These are phyloP conservation scores for Psilopsiagon aurifrons DNA, from an alignment of 2,113 vertebrate species.

Conservation along the genomic window DNA sequence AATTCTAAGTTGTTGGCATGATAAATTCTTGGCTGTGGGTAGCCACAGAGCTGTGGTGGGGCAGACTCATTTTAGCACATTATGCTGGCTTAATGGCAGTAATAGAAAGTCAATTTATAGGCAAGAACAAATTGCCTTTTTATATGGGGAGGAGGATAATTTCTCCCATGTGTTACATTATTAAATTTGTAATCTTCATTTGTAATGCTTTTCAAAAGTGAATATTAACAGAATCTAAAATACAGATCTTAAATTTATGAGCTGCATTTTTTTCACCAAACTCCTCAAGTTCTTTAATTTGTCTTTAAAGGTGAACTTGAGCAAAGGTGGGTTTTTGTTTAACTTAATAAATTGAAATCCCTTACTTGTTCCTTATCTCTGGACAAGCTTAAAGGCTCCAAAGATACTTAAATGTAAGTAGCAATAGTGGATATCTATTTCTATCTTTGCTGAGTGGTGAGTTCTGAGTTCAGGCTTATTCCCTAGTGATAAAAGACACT, in stretches of 20 bases:
- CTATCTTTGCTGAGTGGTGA: constrained; percentile 9
- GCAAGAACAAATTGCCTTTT: constrained; percentile 72
- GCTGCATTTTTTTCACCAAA: constrained; percentile 40
- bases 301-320: constrained; percentile 68
- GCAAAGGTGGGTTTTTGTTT: background rate
- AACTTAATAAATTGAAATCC: constrained; percentile 49
- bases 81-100: constrained; percentile 33
- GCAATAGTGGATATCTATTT: background rate
- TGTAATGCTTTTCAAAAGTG: constrained; percentile 74
- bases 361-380: background rate
- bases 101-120: constrained; percentile 64
- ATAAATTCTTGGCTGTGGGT: background rate
- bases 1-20: background rate
- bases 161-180: constrained; percentile 70
- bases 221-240: constrained; percentile 75
- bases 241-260: constrained; percentile 67
- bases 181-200: constrained; percentile 79
- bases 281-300: constrained; percentile 66
- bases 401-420: constrained; percentile 11
- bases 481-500: background rate
- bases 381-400: background rate
- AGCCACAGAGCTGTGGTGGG: background rate
- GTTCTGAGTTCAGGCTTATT: constrained; percentile 30
- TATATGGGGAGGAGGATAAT: constrained; percentile 54
- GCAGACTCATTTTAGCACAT: constrained; percentile 37